Evolutionary conservation across 2,888 invertebrate genomes (phyloP).

Genomic region (Sepiola atlantica): DNA sequence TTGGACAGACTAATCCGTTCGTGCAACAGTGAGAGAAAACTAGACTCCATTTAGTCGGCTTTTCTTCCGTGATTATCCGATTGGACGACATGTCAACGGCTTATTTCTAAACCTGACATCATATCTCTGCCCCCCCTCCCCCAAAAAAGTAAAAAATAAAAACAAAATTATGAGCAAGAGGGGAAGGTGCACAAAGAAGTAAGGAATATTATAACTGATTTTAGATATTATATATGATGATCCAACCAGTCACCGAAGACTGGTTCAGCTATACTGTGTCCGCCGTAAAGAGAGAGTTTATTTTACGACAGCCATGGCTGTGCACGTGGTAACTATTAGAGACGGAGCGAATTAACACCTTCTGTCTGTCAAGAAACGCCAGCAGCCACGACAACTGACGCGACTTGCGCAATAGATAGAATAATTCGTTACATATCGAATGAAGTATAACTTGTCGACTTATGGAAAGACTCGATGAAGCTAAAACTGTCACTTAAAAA

Average conservation of each 20-base stretch:
- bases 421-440: too few species aligned
- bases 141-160: background rate
- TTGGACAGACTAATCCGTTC: background rate
- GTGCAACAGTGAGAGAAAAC: background rate
- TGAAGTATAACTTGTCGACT: too few species aligned
- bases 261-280: background rate
- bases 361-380: too few species aligned
- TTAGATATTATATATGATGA: background rate
- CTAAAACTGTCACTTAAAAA: too few species aligned
- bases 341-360: too few species aligned
- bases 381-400: too few species aligned
- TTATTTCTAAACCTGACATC: background rate
- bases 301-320: too few species aligned
- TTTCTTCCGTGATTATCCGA: background rate
- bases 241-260: background rate
- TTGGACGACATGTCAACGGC: background rate
- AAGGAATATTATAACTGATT: background rate
- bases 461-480: too few species aligned
- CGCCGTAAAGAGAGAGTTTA: too few species aligned
- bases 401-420: too few species aligned
- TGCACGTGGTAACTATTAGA: too few species aligned
- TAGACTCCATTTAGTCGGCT: background rate
- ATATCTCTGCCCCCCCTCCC: background rate
- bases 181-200: background rate
- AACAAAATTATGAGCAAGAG: background rate